phyloP scores from a whole-genome alignment of 1,140 invertebrate species.

The Harpegnathos saltator region DNA sequence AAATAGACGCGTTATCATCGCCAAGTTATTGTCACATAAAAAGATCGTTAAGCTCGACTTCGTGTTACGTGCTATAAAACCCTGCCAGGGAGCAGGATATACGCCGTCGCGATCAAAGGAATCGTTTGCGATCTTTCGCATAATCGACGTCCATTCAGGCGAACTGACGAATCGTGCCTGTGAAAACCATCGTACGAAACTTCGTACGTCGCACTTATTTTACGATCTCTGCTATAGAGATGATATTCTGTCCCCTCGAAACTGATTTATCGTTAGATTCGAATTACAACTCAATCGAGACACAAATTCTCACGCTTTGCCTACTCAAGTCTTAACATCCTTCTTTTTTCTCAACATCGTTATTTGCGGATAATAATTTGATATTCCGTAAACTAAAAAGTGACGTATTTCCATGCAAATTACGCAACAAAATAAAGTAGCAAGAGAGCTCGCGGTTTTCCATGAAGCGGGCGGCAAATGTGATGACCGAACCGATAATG shows the following conservation, averaged over 20 bases:
- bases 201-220: conserved; percentile 32
- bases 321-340: not conserved
- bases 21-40: not conserved
- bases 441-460: not conserved
- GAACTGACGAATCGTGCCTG: conserved; percentile 7
- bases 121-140: conserved; percentile 22
- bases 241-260: not conserved
- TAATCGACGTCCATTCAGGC: conserved; percentile 6
- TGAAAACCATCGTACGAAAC: conserved; percentile 22
- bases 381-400: not conserved
- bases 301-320: not conserved
- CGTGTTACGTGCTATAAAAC: conserved; percentile 22
- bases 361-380: not conserved
- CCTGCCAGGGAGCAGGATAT: not conserved
- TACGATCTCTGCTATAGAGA: not conserved
- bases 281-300: conserved; percentile 37
- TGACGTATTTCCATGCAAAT: conserved; percentile 5
- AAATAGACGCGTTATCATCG: conserved; percentile 9
- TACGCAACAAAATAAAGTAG: not conserved
- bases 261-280: conserved; percentile 36
- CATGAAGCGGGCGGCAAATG: conserved; percentile 13
- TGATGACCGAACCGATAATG: not conserved
- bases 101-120: not conserved
- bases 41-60: conserved; percentile 26
- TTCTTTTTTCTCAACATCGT: not conserved